Base-by-base conservation (phyloP, 1,140 invertebrate genomes). In the Brachionus calyciflorus region DNA sequence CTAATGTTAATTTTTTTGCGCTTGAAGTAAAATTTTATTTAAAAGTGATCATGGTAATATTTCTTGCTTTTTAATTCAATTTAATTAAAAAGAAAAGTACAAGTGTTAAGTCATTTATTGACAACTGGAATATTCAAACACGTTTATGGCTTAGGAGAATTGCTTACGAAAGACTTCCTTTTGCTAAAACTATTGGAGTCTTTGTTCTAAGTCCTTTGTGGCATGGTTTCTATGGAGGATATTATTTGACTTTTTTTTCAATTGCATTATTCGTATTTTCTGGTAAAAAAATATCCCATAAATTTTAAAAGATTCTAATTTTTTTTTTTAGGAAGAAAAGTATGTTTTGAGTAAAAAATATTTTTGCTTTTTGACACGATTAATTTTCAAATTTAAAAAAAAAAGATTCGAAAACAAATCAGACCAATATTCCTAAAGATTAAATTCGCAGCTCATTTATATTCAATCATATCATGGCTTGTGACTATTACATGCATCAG, bases 221-320 rank as follows among this genome's bases (percentile, higher is more conserved):
- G 96, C 96, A 98, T 86, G 96, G 86, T 68, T 96, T 96, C 84
- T 94, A 96, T 86, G 93, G 94, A 5, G 94, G 96, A 12, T 99
- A 98, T 86, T 99, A 98, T 84, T 82, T 98, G 40, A 94, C 93
- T 0, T 99, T 98, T 85, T 88, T 92, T 26, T 90, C 89, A 26
- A 93, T 91, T 10, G 92, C 92, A 0, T 80, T 98, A 1, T 60
- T 41, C 26, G 33, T 53, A 3, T 77, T 48, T 30, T 40, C 76
- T 48, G 76, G 76, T 51, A 55, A 14, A 41, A 12, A 40, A 14
- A 26, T 17, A 48, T 26, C n/a, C n/a, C n/a, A n/a, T 41, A 28
- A 37, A 17, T 70, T 70, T 53, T 3, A 1, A 17, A 48, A 24
- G 6, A 48, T 30, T 37, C 28, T n/a, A 40, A 48, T 24, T 9